phyloP scores from a whole-genome alignment of 1,140 invertebrate genomes.

The Bombus fervidus region DNA sequence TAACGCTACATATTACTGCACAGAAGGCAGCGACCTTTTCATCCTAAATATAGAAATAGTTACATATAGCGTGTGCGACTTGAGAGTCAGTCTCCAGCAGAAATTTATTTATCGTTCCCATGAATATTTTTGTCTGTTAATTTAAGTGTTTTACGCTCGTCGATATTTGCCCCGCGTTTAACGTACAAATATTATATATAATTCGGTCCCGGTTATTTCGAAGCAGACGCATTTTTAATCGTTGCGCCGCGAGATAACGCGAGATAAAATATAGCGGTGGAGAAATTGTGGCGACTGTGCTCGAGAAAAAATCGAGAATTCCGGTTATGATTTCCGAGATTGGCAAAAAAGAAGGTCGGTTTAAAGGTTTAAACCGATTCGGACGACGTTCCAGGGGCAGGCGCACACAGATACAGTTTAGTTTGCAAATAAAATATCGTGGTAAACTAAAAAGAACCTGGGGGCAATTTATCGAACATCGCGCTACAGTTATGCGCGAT shows the following conservation, averaged over 20 bases:
- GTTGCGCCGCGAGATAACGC: neutral
- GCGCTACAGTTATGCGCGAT: constrained; percentile 56
- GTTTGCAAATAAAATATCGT: constrained; percentile 66
- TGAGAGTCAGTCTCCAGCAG: fast-evolving
- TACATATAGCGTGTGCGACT: neutral
- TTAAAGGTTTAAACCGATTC: constrained; percentile 45
- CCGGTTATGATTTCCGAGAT: neutral
- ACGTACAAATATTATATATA: too few relatives aligned
- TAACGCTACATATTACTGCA: fast-evolving
- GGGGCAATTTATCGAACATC: constrained; percentile 66
- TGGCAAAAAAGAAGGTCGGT: neutral
- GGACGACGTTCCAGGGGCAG: constrained; percentile 42
- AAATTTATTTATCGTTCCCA: neutral
- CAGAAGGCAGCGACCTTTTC: neutral
- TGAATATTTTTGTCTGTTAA: neutral
- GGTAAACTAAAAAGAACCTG: constrained; percentile 57
- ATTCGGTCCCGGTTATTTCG: neutral
- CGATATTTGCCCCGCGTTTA: neutral
- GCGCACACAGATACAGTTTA: constrained; percentile 56
- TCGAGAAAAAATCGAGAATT: neutral
- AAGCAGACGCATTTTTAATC: neutral
- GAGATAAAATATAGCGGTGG: neutral
- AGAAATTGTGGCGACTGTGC: neutral
- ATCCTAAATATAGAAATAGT: neutral
- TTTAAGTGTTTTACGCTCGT: fast-evolving